These are phyloP conservation scores for Leptodactylus fallax DNA, from an alignment of 2,797 vertebrate species.

Conservation along the genomic window DNA sequence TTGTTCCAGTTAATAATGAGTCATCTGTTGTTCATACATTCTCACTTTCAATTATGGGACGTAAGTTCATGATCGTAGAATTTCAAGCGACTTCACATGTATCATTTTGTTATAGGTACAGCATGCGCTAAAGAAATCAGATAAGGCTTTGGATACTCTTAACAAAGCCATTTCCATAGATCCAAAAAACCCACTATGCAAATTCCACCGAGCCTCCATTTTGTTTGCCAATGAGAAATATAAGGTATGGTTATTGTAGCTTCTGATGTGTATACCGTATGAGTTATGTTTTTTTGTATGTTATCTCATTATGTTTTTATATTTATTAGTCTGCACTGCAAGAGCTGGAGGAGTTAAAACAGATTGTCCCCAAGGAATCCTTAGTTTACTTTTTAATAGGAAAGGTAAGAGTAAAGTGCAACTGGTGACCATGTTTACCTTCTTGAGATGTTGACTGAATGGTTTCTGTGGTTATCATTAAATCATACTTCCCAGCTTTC, in stretches of 20 bases:
- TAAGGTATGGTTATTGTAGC: slow-evolving; percentile 79
- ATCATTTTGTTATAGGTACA: slow-evolving; percentile 82
- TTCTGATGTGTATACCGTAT: not conserved
- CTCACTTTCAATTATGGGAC: no score
- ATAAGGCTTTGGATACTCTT: slow-evolving; percentile 94
- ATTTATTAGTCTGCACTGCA: slow-evolving; percentile 90
- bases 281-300: no score
- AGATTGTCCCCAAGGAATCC: slow-evolving; percentile 99
- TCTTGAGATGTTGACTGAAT: no score
- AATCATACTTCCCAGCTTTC: no score
- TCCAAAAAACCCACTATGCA: slow-evolving; percentile 98
- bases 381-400: slow-evolving; percentile 99
- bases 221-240: slow-evolving; percentile 98
- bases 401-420: slow-evolving; percentile 82
- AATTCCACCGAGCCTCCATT: slow-evolving; percentile 97
- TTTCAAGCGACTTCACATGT: not conserved
- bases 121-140: slow-evolving; percentile 95
- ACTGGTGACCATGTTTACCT: not conserved
- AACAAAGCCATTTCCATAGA: slow-evolving; percentile 96
- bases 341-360: slow-evolving; percentile 97
- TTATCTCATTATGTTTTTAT: slow-evolving; percentile 53
- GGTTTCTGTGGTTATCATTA: no score
- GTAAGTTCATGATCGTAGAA: not conserved
- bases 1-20: no score
- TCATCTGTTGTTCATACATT: no score